These are phyloP conservation scores for Brachyistius frenatus DNA, from an alignment of 2,113 vertebrate genomes.

Conservation along the genomic window DNA sequence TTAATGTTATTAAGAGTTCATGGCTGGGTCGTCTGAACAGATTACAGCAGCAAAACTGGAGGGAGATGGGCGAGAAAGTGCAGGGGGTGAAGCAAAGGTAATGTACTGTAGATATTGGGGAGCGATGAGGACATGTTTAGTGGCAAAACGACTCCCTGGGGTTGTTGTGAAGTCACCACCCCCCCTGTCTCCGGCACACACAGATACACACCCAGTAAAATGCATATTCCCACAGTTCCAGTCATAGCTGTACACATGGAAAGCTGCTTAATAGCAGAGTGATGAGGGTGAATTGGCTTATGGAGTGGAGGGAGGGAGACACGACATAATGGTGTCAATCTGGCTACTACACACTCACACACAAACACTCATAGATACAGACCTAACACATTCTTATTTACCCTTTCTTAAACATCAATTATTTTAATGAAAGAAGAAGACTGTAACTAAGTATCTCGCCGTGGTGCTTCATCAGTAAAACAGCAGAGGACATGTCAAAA, in stretches of 20 bases:
- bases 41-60: slow-evolving; percentile 16
- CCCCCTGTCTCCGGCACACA: not conserved
- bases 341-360: slow-evolving; percentile 29
- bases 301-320: slow-evolving; percentile 64
- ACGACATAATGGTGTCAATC: slow-evolving; percentile 77
- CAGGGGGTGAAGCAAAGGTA: slow-evolving; percentile 12
- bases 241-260: slow-evolving; percentile 45
- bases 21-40: slow-evolving; percentile 12
- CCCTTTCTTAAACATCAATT: not conserved
- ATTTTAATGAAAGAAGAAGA: slow-evolving; percentile 13
- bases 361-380: slow-evolving; percentile 20
- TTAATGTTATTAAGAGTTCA: slow-evolving; percentile 47
- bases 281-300: slow-evolving; percentile 75
- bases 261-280: slow-evolving; percentile 74
- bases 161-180: slow-evolving; percentile 1
- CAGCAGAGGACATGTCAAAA: not conserved
- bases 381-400: not conserved
- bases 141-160: not conserved
- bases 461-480: not conserved
- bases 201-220: not conserved
- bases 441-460: not conserved
- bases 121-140: slow-evolving; percentile 16
- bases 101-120: slow-evolving; percentile 27
- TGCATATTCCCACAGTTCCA: slow-evolving; percentile 18
- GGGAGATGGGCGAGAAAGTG: not conserved